A percentile compares a stretch with the other conserved stretches of the same genome.
phyloP scores from a whole-genome alignment of 2,113 vertebrate genomes.

The Muscicapa adusta region DNA sequence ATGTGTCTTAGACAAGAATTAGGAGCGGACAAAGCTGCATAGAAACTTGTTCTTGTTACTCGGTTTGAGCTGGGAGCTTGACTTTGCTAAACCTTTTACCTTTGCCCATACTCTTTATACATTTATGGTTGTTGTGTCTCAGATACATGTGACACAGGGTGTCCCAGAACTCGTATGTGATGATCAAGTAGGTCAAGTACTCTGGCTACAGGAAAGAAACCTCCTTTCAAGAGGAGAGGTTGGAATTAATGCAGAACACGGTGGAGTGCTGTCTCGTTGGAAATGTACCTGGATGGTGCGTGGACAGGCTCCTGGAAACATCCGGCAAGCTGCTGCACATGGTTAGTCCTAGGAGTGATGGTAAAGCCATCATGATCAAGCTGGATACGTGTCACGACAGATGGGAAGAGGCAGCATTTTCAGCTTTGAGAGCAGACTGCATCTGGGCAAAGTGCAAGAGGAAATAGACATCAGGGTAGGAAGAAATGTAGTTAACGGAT shows the following conservation, averaged over 20 bases:
- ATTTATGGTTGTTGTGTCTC: background rate
- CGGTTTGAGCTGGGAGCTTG: background rate
- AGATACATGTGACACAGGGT: background rate
- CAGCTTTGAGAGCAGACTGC: background rate
- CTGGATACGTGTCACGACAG: background rate
- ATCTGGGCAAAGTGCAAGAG: background rate
- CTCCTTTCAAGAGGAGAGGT: background rate
- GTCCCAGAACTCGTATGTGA: accelerated
- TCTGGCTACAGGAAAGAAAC: background rate
- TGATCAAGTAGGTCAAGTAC: background rate
- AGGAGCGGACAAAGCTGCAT: background rate
- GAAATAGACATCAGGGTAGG: background rate
- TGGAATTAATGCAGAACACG: background rate
- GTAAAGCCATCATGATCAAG: background rate
- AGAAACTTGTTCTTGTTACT: background rate
- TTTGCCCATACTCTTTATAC: background rate
- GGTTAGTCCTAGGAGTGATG: background rate
- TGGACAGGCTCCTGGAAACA: background rate
- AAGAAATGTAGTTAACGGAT: background rate
- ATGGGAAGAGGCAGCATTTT: background rate
- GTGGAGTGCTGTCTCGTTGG: background rate
- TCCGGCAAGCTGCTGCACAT: accelerated
- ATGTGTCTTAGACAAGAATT: background rate
- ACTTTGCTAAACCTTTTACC: background rate
- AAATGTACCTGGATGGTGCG: background rate